Percentiles rank a stretch among this genome's conserved stretches.
Evolutionary conservation across 2,113 vertebrate species (phyloP).

Genomic region (Cathartes aura): DNA sequence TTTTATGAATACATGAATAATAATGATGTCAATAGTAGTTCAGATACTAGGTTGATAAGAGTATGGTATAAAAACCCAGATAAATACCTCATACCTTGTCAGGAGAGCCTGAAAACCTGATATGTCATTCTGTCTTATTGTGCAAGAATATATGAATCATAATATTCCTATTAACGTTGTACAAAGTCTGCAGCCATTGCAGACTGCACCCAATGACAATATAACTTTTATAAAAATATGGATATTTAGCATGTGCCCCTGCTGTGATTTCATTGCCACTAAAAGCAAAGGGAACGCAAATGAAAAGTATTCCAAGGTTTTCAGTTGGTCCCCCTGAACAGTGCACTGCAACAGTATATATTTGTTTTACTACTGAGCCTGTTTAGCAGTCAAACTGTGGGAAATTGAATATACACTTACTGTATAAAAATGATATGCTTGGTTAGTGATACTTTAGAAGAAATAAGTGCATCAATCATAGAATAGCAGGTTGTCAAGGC

Average conservation of each 20-base stretch:
- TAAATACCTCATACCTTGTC: slow-evolving; percentile 68
- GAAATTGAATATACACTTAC: slow-evolving; percentile 83
- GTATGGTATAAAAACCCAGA: slow-evolving; percentile 37
- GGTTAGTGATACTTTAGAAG: slow-evolving; percentile 82
- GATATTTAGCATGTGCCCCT: slow-evolving; percentile 27
- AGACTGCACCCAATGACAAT: slow-evolving; percentile 12
- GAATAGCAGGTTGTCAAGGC: slow-evolving; percentile 76
- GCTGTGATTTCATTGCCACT: slow-evolving; percentile 19
- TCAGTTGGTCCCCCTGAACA: slow-evolving; percentile 51
- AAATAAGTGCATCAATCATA: slow-evolving; percentile 84
- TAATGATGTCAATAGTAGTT: slow-evolving; percentile 55
- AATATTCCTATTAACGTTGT: slow-evolving; percentile 65
- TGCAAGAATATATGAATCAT: slow-evolving; percentile 69
- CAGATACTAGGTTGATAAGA: slow-evolving; percentile 58
- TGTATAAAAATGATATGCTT: slow-evolving; percentile 83
- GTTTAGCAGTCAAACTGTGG: slow-evolving; percentile 81
- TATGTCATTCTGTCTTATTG: slow-evolving; percentile 69
- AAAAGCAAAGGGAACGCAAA: not conserved
- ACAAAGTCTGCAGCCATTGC: slow-evolving; percentile 51
- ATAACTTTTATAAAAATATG: slow-evolving; percentile 27
- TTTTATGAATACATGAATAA: slow-evolving; percentile 62
- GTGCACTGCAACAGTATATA: slow-evolving; percentile 47
- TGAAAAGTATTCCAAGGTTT: slow-evolving; percentile 25
- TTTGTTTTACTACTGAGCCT: slow-evolving; percentile 75
- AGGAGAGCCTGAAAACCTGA: slow-evolving; percentile 55